Conservation (phyloP, 1,140 invertebrate genomes). For the Lamellibrachia luymesi region DNA sequence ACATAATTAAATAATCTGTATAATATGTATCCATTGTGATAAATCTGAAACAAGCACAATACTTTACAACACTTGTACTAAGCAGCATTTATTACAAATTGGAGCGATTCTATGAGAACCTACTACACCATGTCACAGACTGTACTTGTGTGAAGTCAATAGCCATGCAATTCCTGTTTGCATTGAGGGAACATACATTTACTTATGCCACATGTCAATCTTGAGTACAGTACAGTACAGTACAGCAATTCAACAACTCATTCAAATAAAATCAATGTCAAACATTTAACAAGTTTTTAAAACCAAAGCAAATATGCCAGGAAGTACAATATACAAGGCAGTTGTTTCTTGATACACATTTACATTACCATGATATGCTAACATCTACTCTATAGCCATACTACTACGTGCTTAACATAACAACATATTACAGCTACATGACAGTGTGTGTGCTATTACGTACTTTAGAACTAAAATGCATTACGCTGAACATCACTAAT, state of each 20-base stretch:
- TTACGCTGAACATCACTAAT: neutral
- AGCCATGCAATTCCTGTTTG: neutral
- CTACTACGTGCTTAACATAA: neutral
- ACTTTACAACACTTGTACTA: neutral
- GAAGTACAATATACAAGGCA: neutral
- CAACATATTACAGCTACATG: neutral
- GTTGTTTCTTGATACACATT: neutral
- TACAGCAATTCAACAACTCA: neutral
- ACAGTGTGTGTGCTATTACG: neutral
- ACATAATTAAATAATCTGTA: too few species aligned
- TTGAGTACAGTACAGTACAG: neutral
- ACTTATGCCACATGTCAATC: neutral
- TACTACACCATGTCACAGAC: neutral
- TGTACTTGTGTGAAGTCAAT: neutral
- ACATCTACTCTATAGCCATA: neutral
- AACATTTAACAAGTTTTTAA: neutral
- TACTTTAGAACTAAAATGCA: neutral
- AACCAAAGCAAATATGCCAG: too few species aligned
- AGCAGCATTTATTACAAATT: neutral
- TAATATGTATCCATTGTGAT: neutral
- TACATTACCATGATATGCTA: neutral
- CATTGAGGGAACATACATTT: neutral
- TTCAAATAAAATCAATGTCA: conserved; percentile 1
- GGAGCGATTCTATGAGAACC: neutral
- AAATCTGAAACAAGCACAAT: neutral